phyloP scores from a whole-genome alignment of 2,888 invertebrate species.

The Drosophila mimica region DNA sequence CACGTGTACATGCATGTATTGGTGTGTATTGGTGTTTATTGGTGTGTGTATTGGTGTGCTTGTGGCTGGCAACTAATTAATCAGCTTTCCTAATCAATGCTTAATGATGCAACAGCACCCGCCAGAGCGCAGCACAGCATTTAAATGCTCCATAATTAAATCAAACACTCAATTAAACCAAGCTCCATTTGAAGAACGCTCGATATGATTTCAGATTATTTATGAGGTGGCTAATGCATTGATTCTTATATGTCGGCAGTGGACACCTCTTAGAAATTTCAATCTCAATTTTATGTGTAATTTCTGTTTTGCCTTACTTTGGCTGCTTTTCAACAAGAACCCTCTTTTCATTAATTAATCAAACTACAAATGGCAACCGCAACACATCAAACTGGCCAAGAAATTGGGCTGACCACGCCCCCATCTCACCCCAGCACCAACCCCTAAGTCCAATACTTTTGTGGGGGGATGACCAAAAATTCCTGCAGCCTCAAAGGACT shows the following conservation, averaged over 20 bases:
- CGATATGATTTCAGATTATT: conserved; percentile 30
- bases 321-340: background rate
- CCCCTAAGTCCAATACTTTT: background rate
- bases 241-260: background rate
- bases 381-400: conserved; percentile 61
- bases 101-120: conserved; percentile 62
- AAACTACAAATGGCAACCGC: conserved; percentile 48
- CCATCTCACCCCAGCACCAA: background rate
- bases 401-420: conserved; percentile 25
- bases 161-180: conserved; percentile 75
- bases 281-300: background rate
- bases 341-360: conserved; percentile 61
- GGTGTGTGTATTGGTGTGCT: conserved; percentile 7
- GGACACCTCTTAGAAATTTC: background rate
- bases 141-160: conserved; percentile 74
- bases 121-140: conserved; percentile 23
- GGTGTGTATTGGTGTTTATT: background rate
- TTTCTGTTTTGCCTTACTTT: conserved; percentile 1
- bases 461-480: background rate
- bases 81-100: conserved; percentile 71
- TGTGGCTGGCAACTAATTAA: conserved; percentile 59
- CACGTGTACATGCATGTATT: background rate
- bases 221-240: conserved; percentile 46
- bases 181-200: conserved; percentile 26
- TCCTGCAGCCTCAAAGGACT: conserved; percentile 36